Evolutionary conservation across 1,140 invertebrate genomes (phyloP).

Genomic region (Aphelenchoides fujianensis): DNA sequence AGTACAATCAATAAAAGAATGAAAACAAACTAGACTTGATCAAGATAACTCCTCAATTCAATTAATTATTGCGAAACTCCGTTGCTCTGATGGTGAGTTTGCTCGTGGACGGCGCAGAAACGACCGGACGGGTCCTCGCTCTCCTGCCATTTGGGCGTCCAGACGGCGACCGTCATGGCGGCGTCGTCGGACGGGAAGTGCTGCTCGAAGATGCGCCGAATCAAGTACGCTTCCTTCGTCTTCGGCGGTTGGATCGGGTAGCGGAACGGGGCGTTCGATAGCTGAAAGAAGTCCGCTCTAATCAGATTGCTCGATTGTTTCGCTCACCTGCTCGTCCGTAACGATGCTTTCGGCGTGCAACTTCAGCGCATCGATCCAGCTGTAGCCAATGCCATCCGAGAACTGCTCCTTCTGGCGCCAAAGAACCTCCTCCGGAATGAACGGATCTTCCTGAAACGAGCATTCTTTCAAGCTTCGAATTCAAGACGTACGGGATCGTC

Average conservation of each 20-base stretch:
- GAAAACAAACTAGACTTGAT: too few species aligned
- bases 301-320: constrained; percentile 13
- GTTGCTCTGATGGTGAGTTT: not conserved
- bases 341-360: constrained; percentile 45
- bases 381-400: constrained; percentile 62
- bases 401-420: constrained; percentile 62
- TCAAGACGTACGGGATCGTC: constrained; percentile 41
- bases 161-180: constrained; percentile 54
- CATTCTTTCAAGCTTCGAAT: constrained; percentile 26
- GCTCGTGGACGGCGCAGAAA: constrained; percentile 42
- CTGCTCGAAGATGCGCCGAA: constrained; percentile 55
- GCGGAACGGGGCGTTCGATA: constrained; percentile 39
- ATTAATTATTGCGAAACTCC: constrained; percentile 1
- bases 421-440: constrained; percentile 57
- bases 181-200: constrained; percentile 55
- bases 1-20: too few species aligned
- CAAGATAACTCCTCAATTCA: not conserved
- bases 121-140: constrained; percentile 58
- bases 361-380: constrained; percentile 60
- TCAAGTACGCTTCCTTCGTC: constrained; percentile 59
- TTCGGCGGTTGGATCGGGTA: constrained; percentile 59
- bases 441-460: constrained; percentile 53
- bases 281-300: too few species aligned
- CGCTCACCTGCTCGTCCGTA: constrained; percentile 55
- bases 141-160: constrained; percentile 61